Evolutionary conservation across 2,797 vertebrate species (phyloP).

Genomic region (Epinephelus malabaricus): DNA sequence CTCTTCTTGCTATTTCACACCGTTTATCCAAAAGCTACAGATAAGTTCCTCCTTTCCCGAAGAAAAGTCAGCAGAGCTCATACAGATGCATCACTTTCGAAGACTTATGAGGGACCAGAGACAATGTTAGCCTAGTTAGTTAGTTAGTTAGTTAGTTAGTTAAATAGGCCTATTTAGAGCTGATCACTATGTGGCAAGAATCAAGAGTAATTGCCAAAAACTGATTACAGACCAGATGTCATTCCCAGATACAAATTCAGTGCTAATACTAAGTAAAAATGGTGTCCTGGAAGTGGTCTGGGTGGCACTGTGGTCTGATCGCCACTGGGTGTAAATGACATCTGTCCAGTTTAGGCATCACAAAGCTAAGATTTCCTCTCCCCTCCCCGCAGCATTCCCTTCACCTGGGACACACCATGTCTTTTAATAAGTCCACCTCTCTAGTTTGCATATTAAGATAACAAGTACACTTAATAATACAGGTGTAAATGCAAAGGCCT

Average conservation of each 20-base stretch:
- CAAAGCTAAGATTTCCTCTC: neutral
- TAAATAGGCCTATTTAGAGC: neutral
- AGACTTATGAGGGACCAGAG: neutral
- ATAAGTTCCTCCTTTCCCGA: neutral
- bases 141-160: neutral
- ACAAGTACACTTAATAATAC: no score
- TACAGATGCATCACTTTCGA: no score
- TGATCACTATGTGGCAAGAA: no score
- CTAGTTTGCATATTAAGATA: no score
- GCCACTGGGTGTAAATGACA: neutral
- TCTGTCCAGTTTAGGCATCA: neutral
- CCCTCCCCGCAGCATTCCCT: neutral
- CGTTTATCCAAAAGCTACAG: neutral
- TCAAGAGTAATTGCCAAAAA: neutral
- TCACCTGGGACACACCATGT: neutral
- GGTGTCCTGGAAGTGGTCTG: neutral
- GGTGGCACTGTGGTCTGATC: neutral
- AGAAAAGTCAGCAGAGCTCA: neutral
- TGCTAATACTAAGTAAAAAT: neutral
- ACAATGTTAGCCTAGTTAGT: neutral
- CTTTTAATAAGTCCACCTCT: no score
- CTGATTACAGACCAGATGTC: neutral
- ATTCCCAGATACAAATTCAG: neutral
- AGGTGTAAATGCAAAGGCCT: no score
- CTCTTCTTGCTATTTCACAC: neutral